Base-by-base conservation (phyloP, 2,113 vertebrate species). In the Peromyscus polionotus region DNA sequence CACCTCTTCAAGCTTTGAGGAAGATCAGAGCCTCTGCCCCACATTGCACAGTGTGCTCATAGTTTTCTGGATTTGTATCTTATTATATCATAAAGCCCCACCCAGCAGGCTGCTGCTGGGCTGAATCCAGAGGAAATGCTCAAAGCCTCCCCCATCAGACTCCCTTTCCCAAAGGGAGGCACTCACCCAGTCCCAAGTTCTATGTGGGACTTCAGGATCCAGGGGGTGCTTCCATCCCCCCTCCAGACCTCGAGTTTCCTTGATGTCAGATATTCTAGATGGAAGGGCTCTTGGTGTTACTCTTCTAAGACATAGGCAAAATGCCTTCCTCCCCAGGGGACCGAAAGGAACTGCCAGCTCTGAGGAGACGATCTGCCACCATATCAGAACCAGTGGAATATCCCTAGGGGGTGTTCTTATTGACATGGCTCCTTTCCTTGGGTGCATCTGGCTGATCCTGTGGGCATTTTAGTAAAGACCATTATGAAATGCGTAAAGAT, bases 391-490 rank as follows among this genome's bases (percentile, higher is more conserved):
- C 11, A 13, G 4, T 7, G 5, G 2, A 3, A 7, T 72, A 14
- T 48, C 10, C 24, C 20, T 19, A 12, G 54, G 0, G 0, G 39
- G 19, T 7, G 19, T 70, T 76, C 59, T 0, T 70, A 45, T 26
- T 31, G 28, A 28, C 77, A 24, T 57, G 17, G 39, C 51, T 7
- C 0, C 51, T 77, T 54, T 42, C 57, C 54, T 31, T 36, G 11
- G 17, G 48, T 0, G 1, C 24, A 3, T 39, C 26, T n/a, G 6
- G 10, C 19, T 0, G 2, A 19, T 80, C 51, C 16, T 4, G 0
- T 2, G 17, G 11, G 28, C 36, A 24, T 36, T 54, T 10, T 2
- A 67, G 63, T 36, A 48, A 86, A 10, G 33, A 67, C 19, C 6
- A 0, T 45, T 17, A 39, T 31, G 39, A 84, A 84, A 54, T 90